A percentile compares a stretch with the other conserved stretches of the same genome.
phyloP scores from a whole-genome alignment of 1,140 invertebrate genomes.

The Phthorimaea operculella region DNA sequence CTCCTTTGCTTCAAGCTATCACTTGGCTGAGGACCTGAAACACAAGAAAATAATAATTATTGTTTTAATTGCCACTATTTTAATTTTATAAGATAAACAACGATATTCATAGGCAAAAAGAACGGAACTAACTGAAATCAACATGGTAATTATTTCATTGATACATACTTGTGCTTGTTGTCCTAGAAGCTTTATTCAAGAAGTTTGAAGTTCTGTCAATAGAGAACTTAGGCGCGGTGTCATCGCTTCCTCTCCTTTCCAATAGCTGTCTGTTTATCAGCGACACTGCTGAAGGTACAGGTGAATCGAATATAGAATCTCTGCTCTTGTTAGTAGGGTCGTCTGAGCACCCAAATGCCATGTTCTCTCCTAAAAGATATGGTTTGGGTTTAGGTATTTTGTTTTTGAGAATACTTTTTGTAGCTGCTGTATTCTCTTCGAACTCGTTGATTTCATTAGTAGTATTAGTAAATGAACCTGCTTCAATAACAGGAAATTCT shows the following conservation, averaged over 20 bases:
- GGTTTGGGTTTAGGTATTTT: slow-evolving; percentile 76
- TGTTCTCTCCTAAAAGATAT: slow-evolving; percentile 74
- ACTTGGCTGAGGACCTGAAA: slow-evolving; percentile 30
- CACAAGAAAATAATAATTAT: background rate
- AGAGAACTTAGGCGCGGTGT: slow-evolving; percentile 23
- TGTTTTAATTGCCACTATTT: background rate
- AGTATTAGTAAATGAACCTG: slow-evolving; percentile 17
- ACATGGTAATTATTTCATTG: background rate
- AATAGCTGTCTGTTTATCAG: slow-evolving; percentile 50
- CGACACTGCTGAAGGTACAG: slow-evolving; percentile 35
- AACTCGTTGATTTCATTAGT: slow-evolving; percentile 32
- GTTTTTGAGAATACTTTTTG: slow-evolving; percentile 77
- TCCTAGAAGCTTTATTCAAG: slow-evolving; percentile 29
- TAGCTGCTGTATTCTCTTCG: slow-evolving; percentile 68
- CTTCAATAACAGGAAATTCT: slow-evolving; percentile 20
- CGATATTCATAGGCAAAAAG: too few species aligned
- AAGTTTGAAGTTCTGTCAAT: slow-evolving; percentile 20
- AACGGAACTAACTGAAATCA: background rate
- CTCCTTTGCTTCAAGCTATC: background rate
- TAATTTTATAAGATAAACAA: too few species aligned
- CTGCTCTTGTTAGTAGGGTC: slow-evolving; percentile 15
- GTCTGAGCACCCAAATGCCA: slow-evolving; percentile 50
- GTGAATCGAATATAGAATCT: slow-evolving; percentile 17
- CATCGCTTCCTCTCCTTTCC: slow-evolving; percentile 30
- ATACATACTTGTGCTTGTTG: slow-evolving; percentile 37